phyloP scores from a whole-genome alignment of 2,888 invertebrate genomes.

The Nephrotoma appendiculata region DNA sequence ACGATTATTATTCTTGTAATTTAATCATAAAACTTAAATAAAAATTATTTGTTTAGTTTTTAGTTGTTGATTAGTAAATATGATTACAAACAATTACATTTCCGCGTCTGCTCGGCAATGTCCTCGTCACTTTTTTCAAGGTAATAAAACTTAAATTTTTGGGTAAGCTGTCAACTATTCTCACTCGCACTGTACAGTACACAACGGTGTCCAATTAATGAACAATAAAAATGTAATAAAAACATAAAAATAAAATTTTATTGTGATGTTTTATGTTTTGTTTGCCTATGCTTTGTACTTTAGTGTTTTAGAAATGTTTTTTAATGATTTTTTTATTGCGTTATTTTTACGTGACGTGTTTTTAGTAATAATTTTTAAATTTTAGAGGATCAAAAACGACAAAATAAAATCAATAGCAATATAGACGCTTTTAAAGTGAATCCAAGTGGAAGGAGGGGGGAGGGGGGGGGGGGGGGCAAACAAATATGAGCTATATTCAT shows the following conservation, averaged over 20 bases:
- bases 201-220: not conserved
- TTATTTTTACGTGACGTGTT: no score
- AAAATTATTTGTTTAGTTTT: not conserved
- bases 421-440: no score
- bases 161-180: not conserved
- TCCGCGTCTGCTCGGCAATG: not conserved
- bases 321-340: not conserved
- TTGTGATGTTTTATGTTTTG: not conserved
- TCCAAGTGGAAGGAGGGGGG: no score
- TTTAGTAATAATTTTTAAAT: not conserved
- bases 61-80: not conserved
- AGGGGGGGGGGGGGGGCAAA: no score
- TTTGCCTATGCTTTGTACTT: not conserved
- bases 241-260: not conserved
- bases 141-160: not conserved
- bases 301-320: not conserved
- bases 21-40: not conserved
- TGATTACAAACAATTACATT: not conserved
- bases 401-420: not conserved
- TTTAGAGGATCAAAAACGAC: not conserved
- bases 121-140: not conserved
- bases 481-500: not conserved
- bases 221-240: not conserved
- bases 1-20: not conserved
- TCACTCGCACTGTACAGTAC: not conserved